Base-by-base conservation (phyloP, 37 sponge, comb jelly and placozoan genomes). In the Crambe crambe region DNA sequence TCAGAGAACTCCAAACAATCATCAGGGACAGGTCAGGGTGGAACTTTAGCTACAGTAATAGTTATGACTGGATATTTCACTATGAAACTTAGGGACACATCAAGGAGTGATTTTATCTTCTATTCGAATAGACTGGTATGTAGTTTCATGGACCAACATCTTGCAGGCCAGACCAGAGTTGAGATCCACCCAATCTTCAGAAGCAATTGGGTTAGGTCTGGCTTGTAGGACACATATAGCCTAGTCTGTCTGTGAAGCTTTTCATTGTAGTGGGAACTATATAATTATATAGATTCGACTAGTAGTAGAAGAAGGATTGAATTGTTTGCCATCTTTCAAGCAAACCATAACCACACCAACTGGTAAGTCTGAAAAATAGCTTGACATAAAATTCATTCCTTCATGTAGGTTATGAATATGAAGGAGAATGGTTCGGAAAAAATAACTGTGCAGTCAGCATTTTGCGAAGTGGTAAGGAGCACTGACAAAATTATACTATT, bases 371-470 rank as follows among this genome's bases (percentile, higher is more conserved):
- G 6, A 62, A 20, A 62, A 39, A 18, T 22, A n/a, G 22, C 3
- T n/a, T n/a, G 32, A 0, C 23, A 38, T 37, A 8, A 9, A 61
- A 4, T 27, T 20, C 63, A 62, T 18, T 20, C 25, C 63, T 8
- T 27, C 6, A 23, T 73, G 2, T 70, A 90, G 95, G 89, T 23
- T 58, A 32, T 36, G 74, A 83, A n/a, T 96, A 96, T 72, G 78
- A 89, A 51, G 97, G 97, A 0, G 68, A 83, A 25, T 84, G 72
- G 79, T 97, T 97, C 79, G 80, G 80, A 56, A 87, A 89, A 60
- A 87, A 68, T 40, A 94, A 89, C 79, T 97, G 97, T 89, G 97
- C 91, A 20, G 97, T 97, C 66, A 97, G 97, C 75, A 94, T 97
- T 42, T 81, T 97, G 29, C 61, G 97, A 65, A 97, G 92, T 89